These are phyloP conservation scores for Galbula dea DNA, from an alignment of 2,113 vertebrate species.

Conservation along the genomic window DNA sequence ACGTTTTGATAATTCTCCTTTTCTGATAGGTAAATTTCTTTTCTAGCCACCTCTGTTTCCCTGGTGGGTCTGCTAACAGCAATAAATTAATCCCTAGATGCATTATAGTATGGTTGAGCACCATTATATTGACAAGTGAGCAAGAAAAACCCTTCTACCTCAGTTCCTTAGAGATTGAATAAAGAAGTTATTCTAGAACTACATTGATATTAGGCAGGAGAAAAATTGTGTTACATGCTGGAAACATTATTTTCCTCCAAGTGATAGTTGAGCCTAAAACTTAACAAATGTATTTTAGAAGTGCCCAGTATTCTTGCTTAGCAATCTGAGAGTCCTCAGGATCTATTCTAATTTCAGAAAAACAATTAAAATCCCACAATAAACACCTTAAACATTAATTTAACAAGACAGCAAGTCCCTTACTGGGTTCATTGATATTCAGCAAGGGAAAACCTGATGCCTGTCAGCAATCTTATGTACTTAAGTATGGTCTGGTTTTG, in stretches of 20 bases:
- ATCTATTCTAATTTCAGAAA: background rate
- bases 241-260: background rate
- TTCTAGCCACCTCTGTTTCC: background rate
- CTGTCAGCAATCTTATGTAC: background rate
- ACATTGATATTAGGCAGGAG: background rate
- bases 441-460: background rate
- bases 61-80: conserved; percentile 22
- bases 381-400: background rate
- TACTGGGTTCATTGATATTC: background rate
- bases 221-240: background rate
- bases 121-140: conserved; percentile 1
- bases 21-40: background rate
- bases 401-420: background rate
- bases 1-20: background rate
- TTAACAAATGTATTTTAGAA: background rate
- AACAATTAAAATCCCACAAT: background rate
- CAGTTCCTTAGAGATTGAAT: background rate
- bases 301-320: background rate
- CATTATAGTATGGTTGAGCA: background rate
- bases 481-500: background rate
- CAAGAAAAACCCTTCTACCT: background rate
- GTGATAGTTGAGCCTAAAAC: background rate
- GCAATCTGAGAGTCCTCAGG: background rate
- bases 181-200: background rate
- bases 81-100: conserved; percentile 44